A percentile compares a stretch with the other conserved stretches of the same genome.
Evolutionary conservation across 2,888 invertebrate species (phyloP).

Genomic region (Hofmannophila pseudospretella): DNA sequence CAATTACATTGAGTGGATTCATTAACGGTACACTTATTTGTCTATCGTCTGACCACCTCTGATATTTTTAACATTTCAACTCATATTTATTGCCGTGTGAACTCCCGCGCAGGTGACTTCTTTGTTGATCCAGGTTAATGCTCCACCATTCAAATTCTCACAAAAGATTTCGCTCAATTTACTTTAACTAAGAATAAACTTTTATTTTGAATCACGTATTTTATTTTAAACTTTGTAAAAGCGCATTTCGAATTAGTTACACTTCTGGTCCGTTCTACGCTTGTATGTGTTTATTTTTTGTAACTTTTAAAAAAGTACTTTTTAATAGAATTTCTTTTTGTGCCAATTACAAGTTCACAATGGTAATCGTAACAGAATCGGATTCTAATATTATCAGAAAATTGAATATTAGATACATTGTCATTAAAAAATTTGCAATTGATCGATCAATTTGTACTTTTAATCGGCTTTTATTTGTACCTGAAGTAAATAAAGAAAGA

Average conservation of each 20-base stretch:
- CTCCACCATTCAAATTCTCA: conserved; percentile 29
- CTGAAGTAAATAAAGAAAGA: too few relatives aligned
- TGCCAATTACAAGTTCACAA: too few relatives aligned
- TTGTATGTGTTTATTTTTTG: too few relatives aligned
- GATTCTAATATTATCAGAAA: too few relatives aligned
- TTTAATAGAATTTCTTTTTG: too few relatives aligned
- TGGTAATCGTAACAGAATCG: too few relatives aligned
- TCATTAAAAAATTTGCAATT: too few relatives aligned
- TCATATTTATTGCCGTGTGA: conserved; percentile 53
- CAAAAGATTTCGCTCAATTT: conserved; percentile 24
- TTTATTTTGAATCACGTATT: conserved; percentile 31
- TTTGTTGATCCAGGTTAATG: conserved; percentile 30
- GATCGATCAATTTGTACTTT: too few relatives aligned
- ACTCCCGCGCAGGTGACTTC: conserved; percentile 36
- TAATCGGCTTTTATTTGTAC: too few relatives aligned
- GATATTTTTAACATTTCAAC: conserved; percentile 19
- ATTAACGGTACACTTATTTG: conserved; percentile 6
- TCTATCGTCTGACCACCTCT: conserved; percentile 16
- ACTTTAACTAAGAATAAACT: conserved; percentile 24
- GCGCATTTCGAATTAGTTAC: conserved; percentile 16
- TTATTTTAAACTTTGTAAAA: conserved; percentile 10
- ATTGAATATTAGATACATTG: too few relatives aligned
- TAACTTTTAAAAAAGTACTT: too few relatives aligned
- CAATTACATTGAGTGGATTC: neutral
- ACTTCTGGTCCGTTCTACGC: conserved; percentile 6